Evolutionary conservation across 1,140 invertebrate species (phyloP).

Genomic region (Aphelinus atriplicis): DNA sequence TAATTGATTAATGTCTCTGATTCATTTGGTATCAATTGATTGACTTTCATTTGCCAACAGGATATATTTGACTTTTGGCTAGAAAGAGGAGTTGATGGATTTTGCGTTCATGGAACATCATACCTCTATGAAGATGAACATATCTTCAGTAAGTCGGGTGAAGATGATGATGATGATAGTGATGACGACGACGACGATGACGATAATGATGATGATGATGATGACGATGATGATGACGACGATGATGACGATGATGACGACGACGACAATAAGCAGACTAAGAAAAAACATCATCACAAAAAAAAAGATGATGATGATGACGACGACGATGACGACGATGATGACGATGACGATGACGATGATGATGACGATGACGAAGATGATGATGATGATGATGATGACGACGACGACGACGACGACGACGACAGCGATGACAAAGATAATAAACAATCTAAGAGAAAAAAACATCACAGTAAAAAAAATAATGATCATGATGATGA

Average conservation of each 20-base stretch:
- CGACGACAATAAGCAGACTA: not conserved
- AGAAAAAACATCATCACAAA: too few species aligned
- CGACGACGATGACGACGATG: conserved; percentile 61
- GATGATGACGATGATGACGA: not conserved
- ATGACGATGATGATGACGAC: not conserved
- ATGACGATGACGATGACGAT: not conserved
- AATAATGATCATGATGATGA: not conserved
- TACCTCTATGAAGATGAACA: conserved; percentile 68
- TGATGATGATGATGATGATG: conserved; percentile 5
- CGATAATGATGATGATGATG: conserved; percentile 6
- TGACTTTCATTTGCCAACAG: conserved; percentile 36
- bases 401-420: not conserved
- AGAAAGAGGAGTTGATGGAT: conserved; percentile 79
- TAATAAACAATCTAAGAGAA: not conserved
- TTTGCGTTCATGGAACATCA: conserved; percentile 75
- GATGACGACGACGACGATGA: conserved; percentile 12
- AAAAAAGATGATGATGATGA: conserved; percentile 62
- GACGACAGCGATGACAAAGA: not conserved
- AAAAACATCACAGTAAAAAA: not conserved
- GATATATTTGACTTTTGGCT: conserved; percentile 81
- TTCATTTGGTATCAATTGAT: not conserved
- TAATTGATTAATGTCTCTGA: not conserved
- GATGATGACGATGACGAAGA: too few species aligned
- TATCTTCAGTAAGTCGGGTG: conserved; percentile 65
- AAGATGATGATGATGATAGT: conserved; percentile 10